A percentile compares a stretch with the other conserved stretches of the same genome.
Evolutionary conservation across 2,797 vertebrate species (phyloP).

Genomic region (Chaetodon trifasciatus): DNA sequence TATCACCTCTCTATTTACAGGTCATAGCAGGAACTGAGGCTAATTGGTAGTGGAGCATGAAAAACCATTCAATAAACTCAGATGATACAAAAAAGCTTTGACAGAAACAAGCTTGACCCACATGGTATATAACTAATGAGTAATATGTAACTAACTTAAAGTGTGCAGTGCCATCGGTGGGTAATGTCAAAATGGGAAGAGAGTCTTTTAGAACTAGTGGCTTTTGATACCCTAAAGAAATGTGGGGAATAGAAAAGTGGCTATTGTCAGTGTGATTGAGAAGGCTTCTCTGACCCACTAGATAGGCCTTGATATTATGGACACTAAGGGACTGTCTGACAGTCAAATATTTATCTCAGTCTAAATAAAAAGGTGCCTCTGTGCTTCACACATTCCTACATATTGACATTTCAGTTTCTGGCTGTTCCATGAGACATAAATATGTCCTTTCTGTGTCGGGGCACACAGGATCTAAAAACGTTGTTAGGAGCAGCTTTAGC

Average conservation of each 20-base stretch:
- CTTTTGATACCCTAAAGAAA: neutral
- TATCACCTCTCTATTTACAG: neutral
- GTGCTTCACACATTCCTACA: neutral
- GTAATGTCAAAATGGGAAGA: neutral
- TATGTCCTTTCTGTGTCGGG: conserved; percentile 13
- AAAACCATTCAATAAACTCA: neutral
- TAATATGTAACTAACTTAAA: neutral
- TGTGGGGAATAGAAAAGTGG: neutral
- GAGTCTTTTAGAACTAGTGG: neutral
- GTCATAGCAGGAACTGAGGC: neutral
- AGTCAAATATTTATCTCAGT: neutral
- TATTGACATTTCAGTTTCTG: conserved; percentile 26
- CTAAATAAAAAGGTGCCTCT: conserved; percentile 13
- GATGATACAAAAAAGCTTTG: neutral
- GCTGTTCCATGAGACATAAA: conserved; percentile 17
- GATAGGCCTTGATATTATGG: neutral
- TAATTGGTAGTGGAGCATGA: neutral
- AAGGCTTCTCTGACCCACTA: neutral
- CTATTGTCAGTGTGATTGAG: neutral
- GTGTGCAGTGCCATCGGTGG: neutral
- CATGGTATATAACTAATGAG: neutral
- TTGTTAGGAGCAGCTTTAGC: conserved; percentile 14
- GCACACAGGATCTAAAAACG: conserved; percentile 30
- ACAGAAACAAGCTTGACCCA: neutral
- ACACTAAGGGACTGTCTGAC: neutral